Base-by-base conservation (phyloP, 1,140 invertebrate genomes). In the Ditylenchus dipsaci region DNA sequence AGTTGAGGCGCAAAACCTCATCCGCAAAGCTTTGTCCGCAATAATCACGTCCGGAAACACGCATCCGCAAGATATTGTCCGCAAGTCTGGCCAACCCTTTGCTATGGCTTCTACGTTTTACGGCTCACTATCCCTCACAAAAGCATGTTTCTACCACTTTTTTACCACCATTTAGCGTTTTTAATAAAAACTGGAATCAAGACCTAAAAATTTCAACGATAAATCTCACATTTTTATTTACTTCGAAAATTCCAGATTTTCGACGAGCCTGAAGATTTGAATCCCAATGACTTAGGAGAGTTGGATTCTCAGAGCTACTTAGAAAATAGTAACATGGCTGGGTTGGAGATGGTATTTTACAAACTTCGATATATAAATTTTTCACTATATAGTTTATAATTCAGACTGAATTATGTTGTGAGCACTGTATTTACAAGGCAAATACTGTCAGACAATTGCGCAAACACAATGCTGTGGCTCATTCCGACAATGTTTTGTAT, bases 401-500 rank as follows among this genome's bases (percentile, higher is more conserved):
- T 53, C 23, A 53, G 49, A n/a, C 11, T 59, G 70, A 70, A 57
- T 27, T 47, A 5, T 84, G 84, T 67, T 88, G 87, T 75, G 86
- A 86, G 21, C 83, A 87, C 38, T 88, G 87, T 77, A 78, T 79
- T 42, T 86, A 84, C 69, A 81, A 84, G 58, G 85, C 86, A 27
- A 84, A 85, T 74, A 84, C 84, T 71, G 78, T 82, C 67, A 79
- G 83, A 47, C 71, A 84, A 45, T 75, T 88, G 45, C 86, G 87
- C 69, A 83, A 85, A 72, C 87, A 88, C 73, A 82, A 86, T 17
- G 82, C 86, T 43, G 70, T 82, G 57, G 84, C 84, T 58, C 87
- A 88, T 79, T 84, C 84, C 3, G 85, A 86, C 73, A 86, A 87
- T 80, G 84, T 87, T 17, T 86, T 86, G n/a, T 88, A 87, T 71